phyloP scores from a whole-genome alignment of 2,888 invertebrate species.

The Boloria euphrosyne region DNA sequence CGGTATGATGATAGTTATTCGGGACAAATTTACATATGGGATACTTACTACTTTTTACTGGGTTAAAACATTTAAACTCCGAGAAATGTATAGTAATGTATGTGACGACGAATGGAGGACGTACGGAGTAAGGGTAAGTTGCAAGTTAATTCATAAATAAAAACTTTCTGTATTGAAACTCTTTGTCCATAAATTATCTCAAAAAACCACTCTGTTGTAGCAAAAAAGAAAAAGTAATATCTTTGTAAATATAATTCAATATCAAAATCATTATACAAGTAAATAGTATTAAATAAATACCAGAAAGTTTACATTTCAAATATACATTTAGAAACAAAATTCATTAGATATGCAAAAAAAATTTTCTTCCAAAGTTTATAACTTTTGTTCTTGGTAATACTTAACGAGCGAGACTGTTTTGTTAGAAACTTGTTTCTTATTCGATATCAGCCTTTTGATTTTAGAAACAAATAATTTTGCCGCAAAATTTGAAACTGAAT shows the following conservation, averaged over 20 bases:
- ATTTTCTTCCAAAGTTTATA: slow-evolving; percentile 1
- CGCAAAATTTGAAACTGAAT: slow-evolving; percentile 6
- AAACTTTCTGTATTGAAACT: too few species aligned
- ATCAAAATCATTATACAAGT: background rate
- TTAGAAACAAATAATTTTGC: slow-evolving; percentile 22
- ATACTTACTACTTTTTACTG: too few species aligned
- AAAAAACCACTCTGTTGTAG: too few species aligned
- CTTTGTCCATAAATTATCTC: too few species aligned
- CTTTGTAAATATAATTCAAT: background rate
- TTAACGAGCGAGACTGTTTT: slow-evolving; percentile 30
- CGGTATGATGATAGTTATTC: too few species aligned
- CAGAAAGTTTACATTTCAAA: slow-evolving; percentile 13
- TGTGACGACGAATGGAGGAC: too few species aligned
- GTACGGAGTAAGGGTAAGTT: too few species aligned
- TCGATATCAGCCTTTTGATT: slow-evolving; percentile 21
- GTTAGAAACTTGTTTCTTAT: slow-evolving; percentile 30
- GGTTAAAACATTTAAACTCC: too few species aligned
- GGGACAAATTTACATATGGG: too few species aligned
- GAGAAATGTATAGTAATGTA: too few species aligned
- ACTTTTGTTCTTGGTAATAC: slow-evolving; percentile 25
- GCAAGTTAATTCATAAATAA: too few species aligned
- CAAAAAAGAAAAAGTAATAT: too few species aligned
- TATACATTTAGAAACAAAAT: slow-evolving; percentile 6
- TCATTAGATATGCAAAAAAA: slow-evolving; percentile 16
- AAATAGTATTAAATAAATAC: background rate